Conservation (phyloP, 2,888 invertebrate genomes). For the Mylabris sibirica region DNA sequence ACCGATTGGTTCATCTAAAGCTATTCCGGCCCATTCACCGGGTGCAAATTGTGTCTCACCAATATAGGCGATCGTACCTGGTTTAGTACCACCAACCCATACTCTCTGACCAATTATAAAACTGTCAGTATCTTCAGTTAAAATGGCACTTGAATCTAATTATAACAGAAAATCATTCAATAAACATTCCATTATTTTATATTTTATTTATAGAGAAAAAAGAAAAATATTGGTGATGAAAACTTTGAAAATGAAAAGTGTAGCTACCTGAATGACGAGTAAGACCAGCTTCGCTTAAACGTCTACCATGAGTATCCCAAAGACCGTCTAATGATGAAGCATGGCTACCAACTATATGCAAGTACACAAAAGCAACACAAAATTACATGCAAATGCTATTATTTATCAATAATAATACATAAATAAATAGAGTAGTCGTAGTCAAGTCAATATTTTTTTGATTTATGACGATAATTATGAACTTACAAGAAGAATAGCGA, state of each 20-base stretch:
- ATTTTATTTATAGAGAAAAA: neutral
- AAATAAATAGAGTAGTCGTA: slow-evolving; percentile 20
- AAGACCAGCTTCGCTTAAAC: slow-evolving; percentile 78
- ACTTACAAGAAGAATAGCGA: slow-evolving; percentile 70
- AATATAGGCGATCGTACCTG: slow-evolving; percentile 91
- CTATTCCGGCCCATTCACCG: slow-evolving; percentile 98
- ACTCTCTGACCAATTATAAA: slow-evolving; percentile 95
- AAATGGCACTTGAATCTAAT: slow-evolving; percentile 81
- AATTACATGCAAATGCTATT: slow-evolving; percentile 33
- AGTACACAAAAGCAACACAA: slow-evolving; percentile 39
- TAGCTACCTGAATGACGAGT: slow-evolving; percentile 79
- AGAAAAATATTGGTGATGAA: too few species aligned
- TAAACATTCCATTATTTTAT: neutral
- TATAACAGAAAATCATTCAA: slow-evolving; percentile 1
- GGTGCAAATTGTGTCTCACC: slow-evolving; percentile 97
- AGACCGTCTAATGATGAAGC: slow-evolving; percentile 75
- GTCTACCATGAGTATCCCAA: slow-evolving; percentile 76
- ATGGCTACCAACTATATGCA: slow-evolving; percentile 64
- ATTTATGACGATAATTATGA: slow-evolving; percentile 21
- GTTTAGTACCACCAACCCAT: slow-evolving; percentile 91
- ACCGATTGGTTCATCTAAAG: slow-evolving; percentile 94
- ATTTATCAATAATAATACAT: neutral
- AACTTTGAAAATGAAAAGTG: slow-evolving; percentile 45
- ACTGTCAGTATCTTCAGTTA: slow-evolving; percentile 91
- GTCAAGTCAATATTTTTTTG: slow-evolving; percentile 8